Conservation (phyloP, 2,113 vertebrate species). For the Struthidea cinerea region DNA sequence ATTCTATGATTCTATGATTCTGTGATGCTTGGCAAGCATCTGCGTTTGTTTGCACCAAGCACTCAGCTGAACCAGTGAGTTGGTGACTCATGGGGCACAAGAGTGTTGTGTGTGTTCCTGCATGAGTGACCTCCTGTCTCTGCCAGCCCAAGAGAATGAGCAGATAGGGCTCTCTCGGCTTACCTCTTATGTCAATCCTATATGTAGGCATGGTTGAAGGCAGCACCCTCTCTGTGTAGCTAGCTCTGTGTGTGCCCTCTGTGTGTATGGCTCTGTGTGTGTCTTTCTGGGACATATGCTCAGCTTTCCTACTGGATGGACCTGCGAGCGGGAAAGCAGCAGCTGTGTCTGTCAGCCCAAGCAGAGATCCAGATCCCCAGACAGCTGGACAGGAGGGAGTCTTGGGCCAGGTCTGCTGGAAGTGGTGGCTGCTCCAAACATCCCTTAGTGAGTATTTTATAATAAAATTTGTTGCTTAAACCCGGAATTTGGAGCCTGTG, state of each 20-base stretch:
- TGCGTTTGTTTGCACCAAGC: background rate
- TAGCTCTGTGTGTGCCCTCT: fast-evolving
- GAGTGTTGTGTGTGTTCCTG: fast-evolving
- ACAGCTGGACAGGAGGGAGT: fast-evolving
- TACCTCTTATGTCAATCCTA: background rate
- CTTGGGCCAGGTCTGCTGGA: background rate
- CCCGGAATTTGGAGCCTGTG: background rate
- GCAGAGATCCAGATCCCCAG: background rate
- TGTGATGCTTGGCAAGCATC: too few species aligned
- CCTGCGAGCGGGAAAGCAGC: fast-evolving
- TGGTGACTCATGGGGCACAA: background rate
- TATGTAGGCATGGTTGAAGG: background rate
- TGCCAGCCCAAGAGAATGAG: background rate
- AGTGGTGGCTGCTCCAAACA: background rate
- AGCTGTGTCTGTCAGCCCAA: fast-evolving
- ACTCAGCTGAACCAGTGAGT: fast-evolving
- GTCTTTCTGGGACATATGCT: background rate
- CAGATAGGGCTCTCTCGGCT: background rate
- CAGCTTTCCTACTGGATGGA: background rate
- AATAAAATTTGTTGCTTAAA: background rate
- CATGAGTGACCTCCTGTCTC: background rate
- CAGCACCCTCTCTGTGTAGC: background rate
- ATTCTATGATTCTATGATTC: background rate
- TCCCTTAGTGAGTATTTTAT: background rate
- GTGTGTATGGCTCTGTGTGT: background rate